Percentiles rank a stretch among this genome's conserved stretches.
Evolutionary conservation across 2,797 vertebrate species (phyloP).

Genomic region (Crossoptilon crossoptilon): DNA sequence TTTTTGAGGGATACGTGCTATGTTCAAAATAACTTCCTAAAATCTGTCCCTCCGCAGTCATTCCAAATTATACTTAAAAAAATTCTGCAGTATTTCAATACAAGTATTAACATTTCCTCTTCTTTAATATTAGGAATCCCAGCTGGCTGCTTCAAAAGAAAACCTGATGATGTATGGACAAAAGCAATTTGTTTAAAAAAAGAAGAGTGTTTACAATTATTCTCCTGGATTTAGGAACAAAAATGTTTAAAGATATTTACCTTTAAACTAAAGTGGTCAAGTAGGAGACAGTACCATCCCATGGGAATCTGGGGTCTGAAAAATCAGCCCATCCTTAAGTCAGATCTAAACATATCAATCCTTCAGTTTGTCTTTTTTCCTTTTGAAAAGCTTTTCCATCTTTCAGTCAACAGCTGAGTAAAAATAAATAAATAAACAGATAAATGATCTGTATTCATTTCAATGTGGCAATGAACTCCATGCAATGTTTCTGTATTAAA

Average conservation of each 20-base stretch:
- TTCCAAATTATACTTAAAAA: not conserved
- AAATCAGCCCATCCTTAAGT: not conserved
- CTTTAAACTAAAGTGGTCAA: not conserved
- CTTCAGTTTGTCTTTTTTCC: not conserved
- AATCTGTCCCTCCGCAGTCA: not conserved
- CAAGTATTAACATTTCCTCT: not conserved
- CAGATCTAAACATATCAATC: not conserved
- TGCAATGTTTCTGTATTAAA: conserved; percentile 12
- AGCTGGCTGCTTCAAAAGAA: not conserved
- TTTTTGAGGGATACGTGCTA: not conserved
- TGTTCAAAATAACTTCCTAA: not conserved
- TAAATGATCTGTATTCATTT: not conserved
- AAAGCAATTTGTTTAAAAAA: not conserved
- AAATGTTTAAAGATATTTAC: not conserved
- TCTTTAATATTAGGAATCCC: not conserved
- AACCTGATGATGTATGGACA: not conserved
- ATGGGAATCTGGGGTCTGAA: not conserved
- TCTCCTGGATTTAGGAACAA: not conserved
- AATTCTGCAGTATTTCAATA: not conserved
- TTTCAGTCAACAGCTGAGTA: not conserved
- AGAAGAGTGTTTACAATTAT: not conserved
- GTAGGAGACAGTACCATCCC: not conserved
- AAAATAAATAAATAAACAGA: not conserved
- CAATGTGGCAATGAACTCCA: not conserved
- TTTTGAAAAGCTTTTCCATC: not conserved